Evolutionary conservation across 2,797 vertebrate genomes (phyloP).

Genomic region (Poeciliopsis turneri): DNA sequence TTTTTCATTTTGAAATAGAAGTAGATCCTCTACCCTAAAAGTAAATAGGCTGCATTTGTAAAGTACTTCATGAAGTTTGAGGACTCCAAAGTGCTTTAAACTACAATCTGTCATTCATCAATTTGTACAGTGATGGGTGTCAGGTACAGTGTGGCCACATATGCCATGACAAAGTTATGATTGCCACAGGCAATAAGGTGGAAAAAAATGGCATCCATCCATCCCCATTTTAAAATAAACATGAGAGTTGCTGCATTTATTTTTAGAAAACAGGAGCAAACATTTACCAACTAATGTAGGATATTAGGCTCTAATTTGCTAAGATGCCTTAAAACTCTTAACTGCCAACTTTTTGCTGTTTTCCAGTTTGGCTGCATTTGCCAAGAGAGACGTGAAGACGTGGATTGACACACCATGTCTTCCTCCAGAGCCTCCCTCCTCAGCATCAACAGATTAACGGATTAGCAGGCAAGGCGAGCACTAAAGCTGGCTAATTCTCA

Average conservation of each 20-base stretch:
- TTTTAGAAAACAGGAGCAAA: conserved; percentile 13
- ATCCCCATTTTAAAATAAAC: not conserved
- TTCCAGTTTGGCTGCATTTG: conserved; percentile 30
- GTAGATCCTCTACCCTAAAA: not conserved
- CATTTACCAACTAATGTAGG: conserved; percentile 5
- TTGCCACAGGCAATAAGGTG: not conserved
- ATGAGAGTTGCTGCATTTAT: not conserved
- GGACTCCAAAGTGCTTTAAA: not conserved
- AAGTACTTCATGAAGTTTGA: not conserved
- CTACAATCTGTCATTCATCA: not conserved
- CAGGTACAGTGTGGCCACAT: too few species aligned
- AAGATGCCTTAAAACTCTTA: conserved; percentile 32
- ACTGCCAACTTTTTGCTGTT: conserved; percentile 51
- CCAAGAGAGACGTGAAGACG: conserved; percentile 68
- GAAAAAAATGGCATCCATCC: not conserved
- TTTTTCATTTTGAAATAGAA: not conserved
- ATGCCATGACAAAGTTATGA: not conserved
- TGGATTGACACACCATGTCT: conserved; percentile 70
- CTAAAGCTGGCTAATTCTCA: conserved; percentile 80
- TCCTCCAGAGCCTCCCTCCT: conserved; percentile 67
- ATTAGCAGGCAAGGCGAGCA: conserved; percentile 73
- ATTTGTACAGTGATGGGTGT: too few species aligned
- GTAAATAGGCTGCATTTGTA: not conserved
- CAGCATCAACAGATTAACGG: conserved; percentile 76
- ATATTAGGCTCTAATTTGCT: conserved; percentile 25